A percentile compares a stretch with the other conserved stretches of the same genome.
Evolutionary conservation across 1,140 invertebrate species (phyloP).

Genomic region (Camponotus pennsylvanicus): DNA sequence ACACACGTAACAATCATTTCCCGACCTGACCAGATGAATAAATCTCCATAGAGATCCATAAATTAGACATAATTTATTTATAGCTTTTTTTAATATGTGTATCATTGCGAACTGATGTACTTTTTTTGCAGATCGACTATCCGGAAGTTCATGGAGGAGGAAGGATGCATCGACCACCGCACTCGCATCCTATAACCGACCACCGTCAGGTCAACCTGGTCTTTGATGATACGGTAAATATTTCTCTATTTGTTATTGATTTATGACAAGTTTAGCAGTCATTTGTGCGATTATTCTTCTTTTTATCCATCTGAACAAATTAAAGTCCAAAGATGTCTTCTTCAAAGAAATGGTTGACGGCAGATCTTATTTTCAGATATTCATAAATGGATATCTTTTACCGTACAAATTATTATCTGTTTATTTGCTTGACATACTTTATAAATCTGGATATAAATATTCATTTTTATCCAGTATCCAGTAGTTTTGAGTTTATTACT

Average conservation of each 20-base stretch:
- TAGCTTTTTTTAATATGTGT: not conserved
- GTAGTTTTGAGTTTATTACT: not conserved
- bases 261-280: not conserved
- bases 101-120: slow-evolving; percentile 22
- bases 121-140: slow-evolving; percentile 91
- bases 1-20: not conserved
- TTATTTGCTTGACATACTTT: not conserved
- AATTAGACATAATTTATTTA: slow-evolving; percentile 40
- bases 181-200: slow-evolving; percentile 86
- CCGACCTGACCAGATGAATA: not conserved
- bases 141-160: slow-evolving; percentile 90
- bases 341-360: not conserved
- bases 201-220: slow-evolving; percentile 88
- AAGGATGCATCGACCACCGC: slow-evolving; percentile 86
- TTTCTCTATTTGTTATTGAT: slow-evolving; percentile 50
- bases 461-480: not conserved
- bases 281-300: not conserved
- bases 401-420: not conserved
- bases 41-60: slow-evolving; percentile 1
- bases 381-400: not conserved
- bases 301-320: not conserved
- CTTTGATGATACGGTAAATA: slow-evolving; percentile 88
- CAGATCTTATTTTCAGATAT: not conserved
- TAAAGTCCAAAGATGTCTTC: not conserved
- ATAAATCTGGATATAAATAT: not conserved